Conservation (phyloP, 2,797 vertebrate genomes). For the Rhabdomys pumilio region DNA sequence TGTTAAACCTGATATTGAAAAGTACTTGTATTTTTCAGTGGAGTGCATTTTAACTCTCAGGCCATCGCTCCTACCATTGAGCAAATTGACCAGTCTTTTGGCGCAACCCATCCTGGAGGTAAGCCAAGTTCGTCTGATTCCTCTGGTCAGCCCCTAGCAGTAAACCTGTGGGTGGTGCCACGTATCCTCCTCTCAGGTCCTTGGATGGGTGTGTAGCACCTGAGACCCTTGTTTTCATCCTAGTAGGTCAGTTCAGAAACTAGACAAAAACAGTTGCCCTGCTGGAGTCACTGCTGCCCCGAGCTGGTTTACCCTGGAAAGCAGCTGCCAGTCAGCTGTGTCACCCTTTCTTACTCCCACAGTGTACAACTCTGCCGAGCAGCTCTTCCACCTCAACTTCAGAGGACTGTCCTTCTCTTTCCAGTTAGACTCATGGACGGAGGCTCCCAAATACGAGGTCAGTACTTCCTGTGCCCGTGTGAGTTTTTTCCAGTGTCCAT, state of each 20-base stretch:
- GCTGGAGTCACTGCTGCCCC: neutral
- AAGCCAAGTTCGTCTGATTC: constrained; percentile 76
- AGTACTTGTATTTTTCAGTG: constrained; percentile 92
- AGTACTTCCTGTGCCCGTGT: constrained; percentile 83
- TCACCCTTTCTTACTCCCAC: constrained; percentile 67
- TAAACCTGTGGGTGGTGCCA: constrained; percentile 12
- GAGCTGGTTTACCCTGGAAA: constrained; percentile 31
- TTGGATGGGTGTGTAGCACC: neutral
- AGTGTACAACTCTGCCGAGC: constrained; percentile 99
- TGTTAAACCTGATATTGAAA: constrained; percentile 49
- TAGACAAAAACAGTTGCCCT: constrained; percentile 48
- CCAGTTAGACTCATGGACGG: constrained; percentile 98
- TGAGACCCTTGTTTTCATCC: constrained; percentile 17
- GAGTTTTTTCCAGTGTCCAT: constrained; percentile 29
- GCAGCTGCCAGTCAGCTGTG: constrained; percentile 57
- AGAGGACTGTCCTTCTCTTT: constrained; percentile 99
- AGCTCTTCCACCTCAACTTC: constrained; percentile 99
- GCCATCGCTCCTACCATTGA: constrained; percentile 99
- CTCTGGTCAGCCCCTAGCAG: neutral
- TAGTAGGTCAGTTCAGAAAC: constrained; percentile 49
- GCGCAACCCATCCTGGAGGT: constrained; percentile 99
- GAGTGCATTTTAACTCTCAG: constrained; percentile 99
- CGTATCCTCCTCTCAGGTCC: neutral
- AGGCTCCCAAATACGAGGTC: constrained; percentile 99
- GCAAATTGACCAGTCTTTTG: constrained; percentile 99